Percentiles rank a stretch among this genome's conserved stretches.
phyloP scores from a whole-genome alignment of 2,113 vertebrate genomes.

The Amazona vittata region DNA sequence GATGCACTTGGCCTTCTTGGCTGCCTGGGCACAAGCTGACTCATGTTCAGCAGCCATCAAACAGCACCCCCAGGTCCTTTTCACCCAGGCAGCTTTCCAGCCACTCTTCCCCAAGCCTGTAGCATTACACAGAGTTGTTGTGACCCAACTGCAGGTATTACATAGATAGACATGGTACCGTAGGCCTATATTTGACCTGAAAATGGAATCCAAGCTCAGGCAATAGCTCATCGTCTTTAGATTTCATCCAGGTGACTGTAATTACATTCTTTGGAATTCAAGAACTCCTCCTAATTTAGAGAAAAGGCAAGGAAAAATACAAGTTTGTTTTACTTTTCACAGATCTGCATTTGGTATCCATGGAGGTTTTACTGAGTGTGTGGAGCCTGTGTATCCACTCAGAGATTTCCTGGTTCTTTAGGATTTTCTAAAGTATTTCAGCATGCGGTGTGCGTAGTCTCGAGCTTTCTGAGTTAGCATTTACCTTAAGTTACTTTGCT shows the following conservation, averaged over 20 bases:
- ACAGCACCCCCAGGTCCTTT: too few relatives aligned
- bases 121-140: rapidly evolving
- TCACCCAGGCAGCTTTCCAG: not conserved
- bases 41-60: not conserved
- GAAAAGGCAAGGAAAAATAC: not conserved
- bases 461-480: not conserved
- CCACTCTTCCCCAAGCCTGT: not conserved
- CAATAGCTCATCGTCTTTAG: not conserved
- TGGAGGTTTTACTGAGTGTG: not conserved
- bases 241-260: not conserved
- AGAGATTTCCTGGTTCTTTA: not conserved
- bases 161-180: not conserved
- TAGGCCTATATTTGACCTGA: not conserved
- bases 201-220: not conserved
- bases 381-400: not conserved
- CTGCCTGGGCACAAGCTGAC: not conserved
- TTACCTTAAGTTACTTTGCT: not conserved
- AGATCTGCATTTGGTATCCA: not conserved
- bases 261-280: not conserved
- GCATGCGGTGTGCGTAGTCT: rapidly evolving
- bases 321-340: not conserved
- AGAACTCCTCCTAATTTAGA: not conserved
- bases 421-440: not conserved
- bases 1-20: not conserved
- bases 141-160: not conserved